Evolutionary conservation across 2,888 invertebrate species (phyloP).

Genomic region (Neuroscelio doddi): DNA sequence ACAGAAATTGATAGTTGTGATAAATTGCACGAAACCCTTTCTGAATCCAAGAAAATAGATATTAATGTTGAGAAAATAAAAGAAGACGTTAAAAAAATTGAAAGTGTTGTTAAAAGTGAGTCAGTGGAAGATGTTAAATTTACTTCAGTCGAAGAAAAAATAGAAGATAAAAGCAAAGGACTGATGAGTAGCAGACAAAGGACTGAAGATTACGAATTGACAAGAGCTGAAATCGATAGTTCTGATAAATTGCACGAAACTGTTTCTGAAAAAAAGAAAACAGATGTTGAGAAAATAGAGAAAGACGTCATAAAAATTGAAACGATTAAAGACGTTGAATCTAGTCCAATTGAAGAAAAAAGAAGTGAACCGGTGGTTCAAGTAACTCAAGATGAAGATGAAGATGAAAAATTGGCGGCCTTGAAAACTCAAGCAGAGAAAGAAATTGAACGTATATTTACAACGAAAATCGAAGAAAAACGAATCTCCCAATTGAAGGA

Average conservation of each 20-base stretch:
- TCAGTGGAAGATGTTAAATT: background rate
- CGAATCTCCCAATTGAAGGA: slow-evolving; percentile 21
- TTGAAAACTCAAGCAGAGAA: slow-evolving; percentile 35
- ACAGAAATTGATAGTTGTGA: slow-evolving; percentile 18
- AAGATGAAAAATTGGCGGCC: slow-evolving; percentile 28
- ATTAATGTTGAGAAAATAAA: background rate
- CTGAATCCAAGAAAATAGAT: slow-evolving; percentile 4
- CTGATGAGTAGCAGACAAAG: background rate
- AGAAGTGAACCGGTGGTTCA: slow-evolving; percentile 10
- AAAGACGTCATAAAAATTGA: slow-evolving; percentile 10
- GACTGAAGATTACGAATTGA: slow-evolving; percentile 13
- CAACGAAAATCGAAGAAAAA: slow-evolving; percentile 39
- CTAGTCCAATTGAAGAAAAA: slow-evolving; percentile 12
- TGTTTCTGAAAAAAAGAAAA: background rate
- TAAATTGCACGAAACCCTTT: background rate
- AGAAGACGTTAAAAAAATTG: slow-evolving; percentile 10
- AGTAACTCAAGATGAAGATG: slow-evolving; percentile 17
- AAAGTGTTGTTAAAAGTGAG: background rate
- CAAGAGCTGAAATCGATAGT: slow-evolving; percentile 23
- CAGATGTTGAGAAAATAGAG: slow-evolving; percentile 2
- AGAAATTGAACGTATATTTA: slow-evolving; percentile 32
- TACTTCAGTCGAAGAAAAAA: slow-evolving; percentile 13
- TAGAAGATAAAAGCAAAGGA: too few relatives aligned
- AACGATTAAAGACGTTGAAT: background rate
- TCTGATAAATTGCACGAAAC: background rate